phyloP scores from a whole-genome alignment of 1,140 invertebrate species.

The Pristionchus pacificus region DNA sequence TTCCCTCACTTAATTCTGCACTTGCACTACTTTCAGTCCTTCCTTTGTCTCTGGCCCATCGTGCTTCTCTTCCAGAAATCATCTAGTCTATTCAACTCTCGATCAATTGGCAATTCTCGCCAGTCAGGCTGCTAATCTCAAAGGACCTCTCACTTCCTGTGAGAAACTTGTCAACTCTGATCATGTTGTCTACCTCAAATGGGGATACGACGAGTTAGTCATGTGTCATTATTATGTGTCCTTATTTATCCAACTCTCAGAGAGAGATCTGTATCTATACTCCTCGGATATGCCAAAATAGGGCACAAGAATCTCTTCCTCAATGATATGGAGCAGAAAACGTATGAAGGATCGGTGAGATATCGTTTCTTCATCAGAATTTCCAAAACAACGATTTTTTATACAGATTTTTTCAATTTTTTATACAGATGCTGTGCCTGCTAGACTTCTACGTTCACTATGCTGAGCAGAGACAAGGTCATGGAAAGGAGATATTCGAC shows the following conservation, averaged over 20 bases:
- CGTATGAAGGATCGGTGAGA: constrained; percentile 44
- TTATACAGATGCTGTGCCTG: constrained; percentile 65
- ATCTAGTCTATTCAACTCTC: constrained; percentile 34
- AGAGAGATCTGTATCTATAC: constrained; percentile 58
- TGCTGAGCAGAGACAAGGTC: constrained; percentile 72
- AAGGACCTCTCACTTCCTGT: constrained; percentile 35
- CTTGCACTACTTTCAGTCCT: not conserved
- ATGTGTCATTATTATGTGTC: not conserved
- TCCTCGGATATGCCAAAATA: constrained; percentile 77
- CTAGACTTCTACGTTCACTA: constrained; percentile 83
- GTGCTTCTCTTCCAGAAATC: constrained; percentile 33
- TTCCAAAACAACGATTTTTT: not conserved
- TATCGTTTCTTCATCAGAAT: not conserved
- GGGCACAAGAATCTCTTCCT: constrained; percentile 79
- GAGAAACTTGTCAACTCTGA: constrained; percentile 43
- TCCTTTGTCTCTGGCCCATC: not conserved
- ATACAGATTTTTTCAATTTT: not conserved
- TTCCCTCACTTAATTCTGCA: not conserved
- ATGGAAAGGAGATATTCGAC: constrained; percentile 73
- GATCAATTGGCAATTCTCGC: constrained; percentile 31
- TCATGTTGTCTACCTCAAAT: constrained; percentile 42
- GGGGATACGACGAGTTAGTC: constrained; percentile 47
- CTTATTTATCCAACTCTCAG: constrained; percentile 31
- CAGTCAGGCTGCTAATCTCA: constrained; percentile 30
- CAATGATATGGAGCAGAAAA: constrained; percentile 64